Base-by-base conservation (phyloP, 1,140 invertebrate species). In the Thaumatotibia leucotreta region DNA sequence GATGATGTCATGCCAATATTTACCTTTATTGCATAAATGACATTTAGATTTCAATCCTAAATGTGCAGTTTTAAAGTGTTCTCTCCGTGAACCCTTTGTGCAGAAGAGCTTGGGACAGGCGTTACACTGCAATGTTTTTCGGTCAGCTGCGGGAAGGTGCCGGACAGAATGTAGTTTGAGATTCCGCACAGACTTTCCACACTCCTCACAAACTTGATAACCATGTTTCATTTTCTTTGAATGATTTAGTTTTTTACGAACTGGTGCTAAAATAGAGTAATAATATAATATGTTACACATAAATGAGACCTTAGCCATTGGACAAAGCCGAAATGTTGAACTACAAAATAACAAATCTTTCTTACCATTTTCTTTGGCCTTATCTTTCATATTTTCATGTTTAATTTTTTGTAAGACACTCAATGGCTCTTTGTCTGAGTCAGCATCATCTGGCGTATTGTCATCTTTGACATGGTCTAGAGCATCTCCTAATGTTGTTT, bases 381-480 rank as follows among this genome's bases (percentile, higher is more conserved):
- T 72, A 4, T 65, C 45, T 14, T 69, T 73, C 45, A 29, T 29
- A 63, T 63, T 61, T 70, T 83, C 82, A 79, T 82, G 73, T 69
- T 88, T 86, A 5, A 84, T 77, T 63, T 70, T 75, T 58, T 86
- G 82, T 29, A 86, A 80, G 14, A 82, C 79, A 79, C 83, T 88
- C 17, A 88, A 69, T 1, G 83, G 61, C 29, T 84, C 80, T 64
- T 88, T 73, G 65, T 88, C 84, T 1, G 84, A 84, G 4, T 79
- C 70, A 22, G 54, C 61, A 24, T 78, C 63, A 0, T 64, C 69
- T 4, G 63, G 50, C 49, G 72, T 66, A 61, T 62, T 54, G 67
- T 83, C 73, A n/a, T 69, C 68, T 65, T 76, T 78, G 29, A 79
- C 31, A 45, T 52, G 66, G 9, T 68, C 14, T 17, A 14, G 32